These are phyloP conservation scores for Acanthosepion lycidas DNA, from an alignment of 2,888 invertebrate genomes.

Conservation along the genomic window DNA sequence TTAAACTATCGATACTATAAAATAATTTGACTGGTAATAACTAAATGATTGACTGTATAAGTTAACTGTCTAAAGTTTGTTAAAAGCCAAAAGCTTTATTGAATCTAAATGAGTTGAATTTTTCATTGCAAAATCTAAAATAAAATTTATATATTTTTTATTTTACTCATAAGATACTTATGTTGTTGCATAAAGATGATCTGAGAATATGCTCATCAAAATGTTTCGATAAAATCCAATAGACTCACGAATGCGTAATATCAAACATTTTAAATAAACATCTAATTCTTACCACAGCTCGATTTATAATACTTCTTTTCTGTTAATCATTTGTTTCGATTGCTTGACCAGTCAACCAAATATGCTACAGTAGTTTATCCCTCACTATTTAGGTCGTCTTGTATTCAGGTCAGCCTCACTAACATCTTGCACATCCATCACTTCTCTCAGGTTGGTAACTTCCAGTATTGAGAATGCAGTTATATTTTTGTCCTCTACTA, in stretches of 20 bases:
- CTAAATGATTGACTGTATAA: background rate
- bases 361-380: constrained; percentile 41
- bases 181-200: too few relatives aligned
- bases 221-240: too few relatives aligned
- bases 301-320: background rate
- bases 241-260: too few relatives aligned
- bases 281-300: too few relatives aligned
- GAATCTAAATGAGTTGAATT: too few relatives aligned
- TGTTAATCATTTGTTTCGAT: background rate
- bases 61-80: background rate
- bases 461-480: background rate
- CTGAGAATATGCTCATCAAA: too few relatives aligned
- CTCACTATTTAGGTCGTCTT: constrained; percentile 44
- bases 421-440: background rate
- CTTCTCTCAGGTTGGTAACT: constrained; percentile 40
- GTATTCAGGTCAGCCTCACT: constrained; percentile 43
- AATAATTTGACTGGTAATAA: background rate
- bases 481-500: background rate
- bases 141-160: too few relatives aligned
- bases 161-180: too few relatives aligned
- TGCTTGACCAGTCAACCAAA: constrained; percentile 14
- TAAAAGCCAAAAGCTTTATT: background rate
- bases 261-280: too few relatives aligned
- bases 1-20: background rate
- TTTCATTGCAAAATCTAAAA: too few relatives aligned